phyloP scores from a whole-genome alignment of 1,140 invertebrate genomes.

The Mya arenaria region DNA sequence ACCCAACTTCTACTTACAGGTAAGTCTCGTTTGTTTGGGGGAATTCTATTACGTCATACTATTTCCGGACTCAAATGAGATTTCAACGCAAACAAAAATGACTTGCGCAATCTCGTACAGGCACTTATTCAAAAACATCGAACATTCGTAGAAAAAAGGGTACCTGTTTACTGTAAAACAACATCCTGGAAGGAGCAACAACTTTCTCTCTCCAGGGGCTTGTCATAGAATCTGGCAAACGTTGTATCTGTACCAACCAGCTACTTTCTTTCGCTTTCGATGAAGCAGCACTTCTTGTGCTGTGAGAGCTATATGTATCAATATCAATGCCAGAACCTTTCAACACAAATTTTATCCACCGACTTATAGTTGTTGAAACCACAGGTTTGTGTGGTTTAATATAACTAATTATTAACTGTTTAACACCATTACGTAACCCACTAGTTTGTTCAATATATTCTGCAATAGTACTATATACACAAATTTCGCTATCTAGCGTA shows the following conservation, averaged over 20 bases:
- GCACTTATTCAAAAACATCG: too few species aligned
- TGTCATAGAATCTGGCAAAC: constrained; percentile 18
- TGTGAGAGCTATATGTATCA: constrained; percentile 24
- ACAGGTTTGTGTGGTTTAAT: constrained; percentile 41
- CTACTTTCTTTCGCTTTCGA: background rate
- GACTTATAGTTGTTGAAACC: constrained; percentile 20
- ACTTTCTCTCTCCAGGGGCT: background rate
- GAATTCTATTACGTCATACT: too few species aligned
- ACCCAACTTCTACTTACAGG: too few species aligned
- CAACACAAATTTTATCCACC: constrained; percentile 47
- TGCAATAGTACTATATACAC: constrained; percentile 23
- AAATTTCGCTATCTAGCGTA: constrained; percentile 11
- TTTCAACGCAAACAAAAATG: too few species aligned
- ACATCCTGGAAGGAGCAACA: too few species aligned
- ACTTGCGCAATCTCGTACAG: too few species aligned
- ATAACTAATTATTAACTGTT: constrained; percentile 39
- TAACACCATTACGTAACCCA: background rate
- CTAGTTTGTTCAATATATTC: constrained; percentile 24
- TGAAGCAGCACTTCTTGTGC: background rate
- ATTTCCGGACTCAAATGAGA: too few species aligned
- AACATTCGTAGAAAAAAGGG: too few species aligned
- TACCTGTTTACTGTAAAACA: too few species aligned
- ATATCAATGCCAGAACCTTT: background rate
- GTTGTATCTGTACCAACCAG: constrained; percentile 10
- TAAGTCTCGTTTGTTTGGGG: too few species aligned